phyloP scores from a whole-genome alignment of 1,140 invertebrate genomes.

The Ceratosolen solmsi region DNA sequence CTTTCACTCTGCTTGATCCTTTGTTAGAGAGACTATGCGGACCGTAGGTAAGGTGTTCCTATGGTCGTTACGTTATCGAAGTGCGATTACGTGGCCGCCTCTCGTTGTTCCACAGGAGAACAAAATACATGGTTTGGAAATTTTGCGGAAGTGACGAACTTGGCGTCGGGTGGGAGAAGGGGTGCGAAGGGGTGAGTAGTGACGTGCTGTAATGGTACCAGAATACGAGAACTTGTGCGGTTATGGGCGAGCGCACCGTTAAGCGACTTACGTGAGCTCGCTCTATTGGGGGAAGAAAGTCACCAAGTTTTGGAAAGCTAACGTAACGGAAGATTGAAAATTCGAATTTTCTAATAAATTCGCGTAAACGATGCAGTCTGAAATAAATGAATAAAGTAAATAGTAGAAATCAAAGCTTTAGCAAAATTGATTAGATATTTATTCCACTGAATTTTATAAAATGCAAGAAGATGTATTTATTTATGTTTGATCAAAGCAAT shows the following conservation, averaged over 20 bases:
- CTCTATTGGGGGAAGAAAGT: not conserved
- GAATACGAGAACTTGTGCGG: constrained; percentile 4
- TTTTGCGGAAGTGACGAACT: not conserved
- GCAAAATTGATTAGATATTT: too few species aligned
- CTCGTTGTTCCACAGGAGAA: constrained; percentile 13
- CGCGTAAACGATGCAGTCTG: too few species aligned
- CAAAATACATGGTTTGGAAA: constrained; percentile 15
- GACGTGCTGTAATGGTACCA: constrained; percentile 22
- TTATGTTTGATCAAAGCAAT: not conserved
- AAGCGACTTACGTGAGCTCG: constrained; percentile 2
- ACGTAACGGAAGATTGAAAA: not conserved
- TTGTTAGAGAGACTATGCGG: constrained; percentile 56
- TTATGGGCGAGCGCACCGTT: not conserved
- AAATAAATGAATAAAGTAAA: too few species aligned
- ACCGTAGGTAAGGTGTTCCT: constrained; percentile 49
- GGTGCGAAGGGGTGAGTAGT: not conserved
- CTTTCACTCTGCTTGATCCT: constrained; percentile 56
- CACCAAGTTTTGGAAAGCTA: not conserved
- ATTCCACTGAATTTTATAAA: too few species aligned
- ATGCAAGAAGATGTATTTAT: not conserved
- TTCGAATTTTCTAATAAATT: not conserved
- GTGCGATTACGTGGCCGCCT: constrained; percentile 53
- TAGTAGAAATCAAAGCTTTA: too few species aligned
- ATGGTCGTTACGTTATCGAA: constrained; percentile 54
- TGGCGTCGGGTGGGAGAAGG: not conserved